These are phyloP conservation scores for Piliocolobus tephrosceles DNA, from an alignment of 2,113 vertebrate genomes.

Conservation along the genomic window DNA sequence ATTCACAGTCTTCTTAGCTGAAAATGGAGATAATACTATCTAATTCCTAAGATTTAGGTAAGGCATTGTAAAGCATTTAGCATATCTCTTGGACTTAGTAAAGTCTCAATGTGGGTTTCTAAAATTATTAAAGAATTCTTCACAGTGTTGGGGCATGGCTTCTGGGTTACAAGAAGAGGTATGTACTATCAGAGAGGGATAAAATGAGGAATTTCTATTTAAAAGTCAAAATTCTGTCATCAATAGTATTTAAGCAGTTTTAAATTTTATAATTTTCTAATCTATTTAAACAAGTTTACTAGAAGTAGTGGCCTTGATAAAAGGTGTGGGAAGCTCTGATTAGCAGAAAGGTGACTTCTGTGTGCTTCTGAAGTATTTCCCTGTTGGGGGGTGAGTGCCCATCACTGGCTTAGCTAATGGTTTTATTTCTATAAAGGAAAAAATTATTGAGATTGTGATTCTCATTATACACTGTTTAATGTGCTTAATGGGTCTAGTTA, in stretches of 20 bases:
- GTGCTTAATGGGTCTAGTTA: not conserved
- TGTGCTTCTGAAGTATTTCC: not conserved
- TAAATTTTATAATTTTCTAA: slow-evolving; percentile 9
- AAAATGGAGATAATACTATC: not conserved
- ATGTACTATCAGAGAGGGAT: not conserved
- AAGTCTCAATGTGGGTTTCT: not conserved
- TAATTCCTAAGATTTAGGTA: not conserved
- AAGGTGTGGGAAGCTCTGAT: not conserved
- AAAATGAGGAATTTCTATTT: slow-evolving; percentile 15
- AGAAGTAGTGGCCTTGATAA: not conserved
- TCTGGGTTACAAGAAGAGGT: not conserved
- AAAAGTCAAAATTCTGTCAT: slow-evolving; percentile 16
- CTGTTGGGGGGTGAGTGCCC: accelerated
- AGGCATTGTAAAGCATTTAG: not conserved
- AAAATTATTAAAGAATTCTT: not conserved
- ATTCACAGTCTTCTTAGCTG: not conserved
- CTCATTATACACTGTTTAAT: not conserved
- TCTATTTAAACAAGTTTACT: not conserved
- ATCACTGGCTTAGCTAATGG: not conserved
- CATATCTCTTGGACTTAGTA: not conserved
- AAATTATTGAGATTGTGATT: not conserved
- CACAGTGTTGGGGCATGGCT: not conserved
- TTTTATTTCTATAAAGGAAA: not conserved
- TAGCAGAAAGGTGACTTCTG: not conserved
- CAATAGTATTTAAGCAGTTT: not conserved